Evolutionary conservation across 1,140 invertebrate genomes (phyloP), one percentile per base, ranked within the genome.

Genomic region (Halictus rubicundus): DNA sequence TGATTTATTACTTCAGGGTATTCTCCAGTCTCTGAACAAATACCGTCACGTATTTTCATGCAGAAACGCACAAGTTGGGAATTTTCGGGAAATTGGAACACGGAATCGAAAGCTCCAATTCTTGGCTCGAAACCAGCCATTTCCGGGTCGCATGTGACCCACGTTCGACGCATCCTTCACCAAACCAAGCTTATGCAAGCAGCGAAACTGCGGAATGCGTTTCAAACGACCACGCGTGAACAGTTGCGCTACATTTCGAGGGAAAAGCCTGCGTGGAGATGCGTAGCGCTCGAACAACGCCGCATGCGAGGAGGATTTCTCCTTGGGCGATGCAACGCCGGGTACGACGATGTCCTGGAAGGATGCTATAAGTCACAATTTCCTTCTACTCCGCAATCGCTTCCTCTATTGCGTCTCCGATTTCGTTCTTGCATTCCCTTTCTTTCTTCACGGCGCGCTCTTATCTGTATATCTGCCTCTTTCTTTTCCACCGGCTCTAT

Each of bases 341-440:
- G 32, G 14, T 9, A 37, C 1, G 6, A 27, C 61, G 32, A 19
- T 57, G 61, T 57, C 37, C 46, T 57, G 46, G 14, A 39, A 69
- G 79, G 73, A 81, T 76, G 74, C 19, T 60, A 77, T 23, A 52
- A 77, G 73, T 76, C 64, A 76, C 64, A 69, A 37, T 77, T 69
- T 61, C 74, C 54, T 60, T 37, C 39, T 60, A 12, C 37, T 21
- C 49, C 3, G 54, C 52, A 61, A 77, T 65, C 23, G 27, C 65
- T 77, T 77, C 74, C 74, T 77, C 54, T 69, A 23, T 69, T 52
- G 66, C 52, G 25, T 39, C 14, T 69, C 60, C 74, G 32, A 32
- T 2, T 49, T 42, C 57, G 54, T 39, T 69, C 74, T 2, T 61
- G 25, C 57, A 27, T 25, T 74, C 27, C 52, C 46, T 32, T 19